Evolutionary conservation across 2,888 invertebrate genomes (phyloP).

Genomic region (Eupithecia exiguata): DNA sequence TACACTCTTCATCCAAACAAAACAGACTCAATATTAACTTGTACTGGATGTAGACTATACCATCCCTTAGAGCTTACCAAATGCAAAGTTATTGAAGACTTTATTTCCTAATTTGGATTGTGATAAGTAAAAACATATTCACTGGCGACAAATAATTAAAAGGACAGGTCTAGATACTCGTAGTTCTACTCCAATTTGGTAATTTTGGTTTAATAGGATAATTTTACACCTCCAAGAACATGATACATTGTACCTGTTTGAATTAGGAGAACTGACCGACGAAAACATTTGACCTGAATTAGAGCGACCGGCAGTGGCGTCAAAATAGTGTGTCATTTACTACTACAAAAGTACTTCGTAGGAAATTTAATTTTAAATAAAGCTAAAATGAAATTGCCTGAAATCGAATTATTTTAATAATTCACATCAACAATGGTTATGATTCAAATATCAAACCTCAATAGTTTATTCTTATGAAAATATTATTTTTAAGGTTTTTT

Average conservation of each 20-base stretch:
- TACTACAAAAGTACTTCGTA: too few relatives aligned
- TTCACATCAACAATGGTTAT: neutral
- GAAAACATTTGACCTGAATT: conserved; percentile 29
- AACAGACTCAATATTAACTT: too few relatives aligned
- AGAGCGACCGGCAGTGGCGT: neutral
- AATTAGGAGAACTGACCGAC: conserved; percentile 26
- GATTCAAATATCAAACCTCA: neutral
- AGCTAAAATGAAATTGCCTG: neutral
- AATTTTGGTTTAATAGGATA: conserved; percentile 32
- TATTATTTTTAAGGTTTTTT: too few relatives aligned
- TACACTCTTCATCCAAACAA: too few relatives aligned
- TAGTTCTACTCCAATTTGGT: conserved; percentile 17
- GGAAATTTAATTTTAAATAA: neutral
- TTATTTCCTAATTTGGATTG: neutral
- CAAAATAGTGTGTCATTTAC: neutral
- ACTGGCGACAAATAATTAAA: neutral
- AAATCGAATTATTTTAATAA: neutral
- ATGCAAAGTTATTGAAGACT: too few relatives aligned
- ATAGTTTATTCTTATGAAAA: neutral
- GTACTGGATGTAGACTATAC: too few relatives aligned
- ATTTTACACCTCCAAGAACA: conserved; percentile 27
- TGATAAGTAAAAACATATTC: neutral
- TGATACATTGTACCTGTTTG: conserved; percentile 21
- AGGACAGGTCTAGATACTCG: neutral
- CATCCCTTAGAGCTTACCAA: too few relatives aligned